phyloP scores from a whole-genome alignment of 2,113 vertebrate species.

The Etheostoma spectabile region DNA sequence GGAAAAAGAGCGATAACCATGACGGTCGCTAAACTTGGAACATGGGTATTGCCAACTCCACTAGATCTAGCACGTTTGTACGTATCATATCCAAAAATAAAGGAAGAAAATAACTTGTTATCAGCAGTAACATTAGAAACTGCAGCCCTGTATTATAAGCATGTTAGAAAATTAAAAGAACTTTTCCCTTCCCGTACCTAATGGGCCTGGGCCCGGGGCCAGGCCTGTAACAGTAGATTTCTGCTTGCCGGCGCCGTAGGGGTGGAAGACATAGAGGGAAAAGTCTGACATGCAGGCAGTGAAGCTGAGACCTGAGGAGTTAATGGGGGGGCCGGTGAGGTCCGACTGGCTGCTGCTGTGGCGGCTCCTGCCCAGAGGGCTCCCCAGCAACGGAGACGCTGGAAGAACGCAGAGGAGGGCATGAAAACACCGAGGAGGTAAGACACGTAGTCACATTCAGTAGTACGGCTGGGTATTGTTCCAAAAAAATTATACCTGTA shows the following conservation, averaged over 20 bases:
- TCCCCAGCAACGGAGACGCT: conserved; percentile 91
- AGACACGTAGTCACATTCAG: not conserved
- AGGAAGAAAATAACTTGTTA: not conserved
- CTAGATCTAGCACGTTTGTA: not conserved
- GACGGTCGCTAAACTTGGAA: not conserved
- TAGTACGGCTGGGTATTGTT: too few species aligned
- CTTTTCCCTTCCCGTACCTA: conserved; percentile 83
- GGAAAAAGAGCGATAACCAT: not conserved
- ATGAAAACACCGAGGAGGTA: not conserved
- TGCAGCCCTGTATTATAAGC: not conserved
- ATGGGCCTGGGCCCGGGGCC: conserved; percentile 88
- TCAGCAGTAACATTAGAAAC: not conserved
- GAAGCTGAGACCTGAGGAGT: conserved; percentile 96
- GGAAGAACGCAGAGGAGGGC: conserved; percentile 24
- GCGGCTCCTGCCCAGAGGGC: conserved; percentile 92
- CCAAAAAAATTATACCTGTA: too few species aligned
- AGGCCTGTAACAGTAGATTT: conserved; percentile 92
- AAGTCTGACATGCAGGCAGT: conserved; percentile 99
- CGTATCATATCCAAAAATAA: not conserved
- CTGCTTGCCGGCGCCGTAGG: conserved; percentile 97
- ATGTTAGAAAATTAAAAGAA: not conserved
- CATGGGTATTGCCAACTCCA: not conserved
- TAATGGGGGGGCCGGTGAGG: conserved; percentile 89
- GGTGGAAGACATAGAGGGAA: conserved; percentile 97
- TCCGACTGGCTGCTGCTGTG: conserved; percentile 99